A percentile compares a stretch with the other conserved stretches of the same genome.
These are phyloP conservation scores for Napeogenes sylphis DNA, from an alignment of 2,888 invertebrate species.

Conservation along the genomic window DNA sequence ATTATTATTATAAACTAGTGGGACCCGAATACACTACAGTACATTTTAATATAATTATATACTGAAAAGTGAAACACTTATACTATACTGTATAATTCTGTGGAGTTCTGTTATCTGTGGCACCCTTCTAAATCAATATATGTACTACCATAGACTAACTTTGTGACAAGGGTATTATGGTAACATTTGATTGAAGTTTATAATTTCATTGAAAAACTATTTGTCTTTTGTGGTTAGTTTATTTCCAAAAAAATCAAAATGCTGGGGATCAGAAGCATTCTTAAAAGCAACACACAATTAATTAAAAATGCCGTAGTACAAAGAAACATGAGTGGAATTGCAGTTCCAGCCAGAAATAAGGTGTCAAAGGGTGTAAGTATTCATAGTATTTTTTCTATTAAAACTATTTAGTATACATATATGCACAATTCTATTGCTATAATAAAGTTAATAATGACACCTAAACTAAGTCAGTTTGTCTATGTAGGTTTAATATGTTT, in stretches of 20 bases:
- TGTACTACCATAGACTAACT: too few relatives aligned
- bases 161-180: background rate
- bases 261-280: slow-evolving; percentile 55
- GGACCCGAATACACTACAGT: too few relatives aligned
- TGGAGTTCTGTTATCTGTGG: too few relatives aligned
- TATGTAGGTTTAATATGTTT: background rate
- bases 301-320: slow-evolving; percentile 56
- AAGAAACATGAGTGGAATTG: slow-evolving; percentile 59
- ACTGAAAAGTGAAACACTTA: too few relatives aligned
- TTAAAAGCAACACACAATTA: slow-evolving; percentile 52
- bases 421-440: background rate
- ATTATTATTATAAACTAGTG: too few relatives aligned
- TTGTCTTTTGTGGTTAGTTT: background rate
- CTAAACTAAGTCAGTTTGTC: background rate
- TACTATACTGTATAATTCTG: too few relatives aligned
- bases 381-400: slow-evolving; percentile 1
- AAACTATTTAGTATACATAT: too few relatives aligned
- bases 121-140: background rate
- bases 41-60: too few relatives aligned
- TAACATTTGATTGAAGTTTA: slow-evolving; percentile 7
- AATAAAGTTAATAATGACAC: background rate
- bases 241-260: slow-evolving; percentile 44
- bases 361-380: slow-evolving; percentile 56
- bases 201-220: background rate
- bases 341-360: slow-evolving; percentile 54